Evolutionary conservation across 2,888 invertebrate genomes (phyloP).

Genomic region (Biston betularia): DNA sequence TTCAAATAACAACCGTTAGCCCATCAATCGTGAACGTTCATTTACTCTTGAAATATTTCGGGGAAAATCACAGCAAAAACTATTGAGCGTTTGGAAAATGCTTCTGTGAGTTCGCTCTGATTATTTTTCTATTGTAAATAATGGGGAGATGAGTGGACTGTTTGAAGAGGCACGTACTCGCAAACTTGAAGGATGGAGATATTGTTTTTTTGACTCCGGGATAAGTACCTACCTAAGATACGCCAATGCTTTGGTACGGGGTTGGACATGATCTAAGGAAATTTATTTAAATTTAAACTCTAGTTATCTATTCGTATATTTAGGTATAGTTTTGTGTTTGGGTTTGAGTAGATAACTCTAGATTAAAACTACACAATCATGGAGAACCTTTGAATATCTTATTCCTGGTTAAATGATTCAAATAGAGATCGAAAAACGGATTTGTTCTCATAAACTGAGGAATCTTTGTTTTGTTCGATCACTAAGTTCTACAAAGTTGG

Average conservation of each 20-base stretch:
- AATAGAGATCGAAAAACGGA: too few species aligned
- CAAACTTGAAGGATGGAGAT: constrained; percentile 56
- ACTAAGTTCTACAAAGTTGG: too few species aligned
- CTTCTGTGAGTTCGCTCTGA: constrained; percentile 71
- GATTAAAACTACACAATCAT: too few species aligned
- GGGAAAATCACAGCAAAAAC: constrained; percentile 79
- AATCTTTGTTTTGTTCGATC: too few species aligned
- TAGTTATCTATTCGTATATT: too few species aligned
- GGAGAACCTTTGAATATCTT: too few species aligned
- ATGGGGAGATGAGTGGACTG: constrained; percentile 69
- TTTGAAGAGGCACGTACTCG: constrained; percentile 64
- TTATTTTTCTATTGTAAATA: constrained; percentile 85
- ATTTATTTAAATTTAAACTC: too few species aligned
- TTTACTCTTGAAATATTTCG: constrained; percentile 80
- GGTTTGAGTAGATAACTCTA: background rate
- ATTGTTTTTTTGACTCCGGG: constrained; percentile 38
- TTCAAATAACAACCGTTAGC: constrained; percentile 82
- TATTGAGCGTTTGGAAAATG: constrained; percentile 72
- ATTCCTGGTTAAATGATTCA: too few species aligned
- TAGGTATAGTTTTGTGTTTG: too few species aligned
- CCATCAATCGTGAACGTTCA: constrained; percentile 84
- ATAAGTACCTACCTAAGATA: background rate
- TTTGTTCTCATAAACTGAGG: too few species aligned
- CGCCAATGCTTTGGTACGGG: background rate
- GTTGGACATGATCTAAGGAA: too few species aligned